Evolutionary conservation across 2,113 vertebrate genomes (phyloP).

Genomic region (Ameiurus melas): DNA sequence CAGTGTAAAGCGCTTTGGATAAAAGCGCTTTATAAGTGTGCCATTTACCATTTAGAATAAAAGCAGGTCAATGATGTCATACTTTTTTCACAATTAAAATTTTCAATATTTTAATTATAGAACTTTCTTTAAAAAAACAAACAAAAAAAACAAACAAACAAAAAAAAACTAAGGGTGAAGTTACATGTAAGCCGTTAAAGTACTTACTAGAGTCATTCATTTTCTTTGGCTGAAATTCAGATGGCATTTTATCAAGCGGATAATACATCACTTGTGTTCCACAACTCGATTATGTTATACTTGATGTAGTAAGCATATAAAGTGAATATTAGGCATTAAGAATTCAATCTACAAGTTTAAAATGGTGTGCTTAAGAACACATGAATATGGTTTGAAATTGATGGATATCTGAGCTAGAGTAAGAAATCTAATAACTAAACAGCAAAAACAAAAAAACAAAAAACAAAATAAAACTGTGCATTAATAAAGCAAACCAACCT

Average conservation of each 20-base stretch:
- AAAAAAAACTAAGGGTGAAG: background rate
- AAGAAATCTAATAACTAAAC: background rate
- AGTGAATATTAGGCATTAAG: background rate
- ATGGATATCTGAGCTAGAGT: background rate
- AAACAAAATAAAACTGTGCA: no score
- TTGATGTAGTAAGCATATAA: background rate
- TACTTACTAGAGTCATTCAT: background rate
- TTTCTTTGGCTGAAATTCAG: background rate
- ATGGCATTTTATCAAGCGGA: background rate
- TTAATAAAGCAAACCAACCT: background rate
- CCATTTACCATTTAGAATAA: background rate
- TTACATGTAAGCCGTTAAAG: background rate
- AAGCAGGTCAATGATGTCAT: background rate
- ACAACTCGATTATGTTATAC: background rate
- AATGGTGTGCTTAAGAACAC: background rate
- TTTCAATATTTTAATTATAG: no score
- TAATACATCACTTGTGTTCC: background rate
- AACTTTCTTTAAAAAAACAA: background rate
- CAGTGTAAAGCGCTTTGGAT: no score
- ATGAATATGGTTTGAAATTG: background rate
- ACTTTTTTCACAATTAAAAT: background rate
- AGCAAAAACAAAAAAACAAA: no score
- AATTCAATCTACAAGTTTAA: background rate
- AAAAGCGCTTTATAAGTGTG: no score
- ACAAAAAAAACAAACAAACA: no score